These are phyloP conservation scores for Brachionus koreanus DNA, from an alignment of 1,140 invertebrate genomes.

Conservation along the genomic window DNA sequence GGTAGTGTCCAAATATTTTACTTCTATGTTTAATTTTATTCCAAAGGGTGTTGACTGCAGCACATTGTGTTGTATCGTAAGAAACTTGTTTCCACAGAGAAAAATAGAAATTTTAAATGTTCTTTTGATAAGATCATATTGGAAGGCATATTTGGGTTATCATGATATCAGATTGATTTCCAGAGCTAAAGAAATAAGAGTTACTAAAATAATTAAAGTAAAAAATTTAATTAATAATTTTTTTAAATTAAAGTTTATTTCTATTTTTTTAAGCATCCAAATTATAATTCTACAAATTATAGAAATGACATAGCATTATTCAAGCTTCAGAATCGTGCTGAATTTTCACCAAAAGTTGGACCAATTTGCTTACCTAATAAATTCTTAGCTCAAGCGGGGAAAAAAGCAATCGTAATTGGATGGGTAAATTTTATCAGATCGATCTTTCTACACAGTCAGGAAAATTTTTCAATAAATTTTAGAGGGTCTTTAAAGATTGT, in stretches of 20 bases:
- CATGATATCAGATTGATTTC: conserved; percentile 11
- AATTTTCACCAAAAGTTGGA: background rate
- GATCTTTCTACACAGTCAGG: background rate
- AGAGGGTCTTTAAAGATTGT: no score
- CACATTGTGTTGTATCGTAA: conserved; percentile 37
- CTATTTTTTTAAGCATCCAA: conserved; percentile 13
- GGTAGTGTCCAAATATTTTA: background rate
- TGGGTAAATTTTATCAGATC: background rate
- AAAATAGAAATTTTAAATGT: background rate
- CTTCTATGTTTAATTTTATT: background rate
- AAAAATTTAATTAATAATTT: background rate
- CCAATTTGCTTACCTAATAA: background rate
- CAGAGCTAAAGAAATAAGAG: background rate
- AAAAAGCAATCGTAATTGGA: background rate
- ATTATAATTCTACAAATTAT: conserved; percentile 12
- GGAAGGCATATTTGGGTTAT: conserved; percentile 27
- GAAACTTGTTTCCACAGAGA: background rate
- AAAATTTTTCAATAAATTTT: no score
- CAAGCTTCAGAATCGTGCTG: background rate
- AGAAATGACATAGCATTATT: conserved; percentile 31
- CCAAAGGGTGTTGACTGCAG: conserved; percentile 11
- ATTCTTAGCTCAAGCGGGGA: background rate
- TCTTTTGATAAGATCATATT: background rate
- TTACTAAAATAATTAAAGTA: conserved; percentile 6
- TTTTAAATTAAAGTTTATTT: no score